These are phyloP conservation scores for Caenorhabditis latens DNA, from an alignment of 1,140 invertebrate species.

Conservation along the genomic window DNA sequence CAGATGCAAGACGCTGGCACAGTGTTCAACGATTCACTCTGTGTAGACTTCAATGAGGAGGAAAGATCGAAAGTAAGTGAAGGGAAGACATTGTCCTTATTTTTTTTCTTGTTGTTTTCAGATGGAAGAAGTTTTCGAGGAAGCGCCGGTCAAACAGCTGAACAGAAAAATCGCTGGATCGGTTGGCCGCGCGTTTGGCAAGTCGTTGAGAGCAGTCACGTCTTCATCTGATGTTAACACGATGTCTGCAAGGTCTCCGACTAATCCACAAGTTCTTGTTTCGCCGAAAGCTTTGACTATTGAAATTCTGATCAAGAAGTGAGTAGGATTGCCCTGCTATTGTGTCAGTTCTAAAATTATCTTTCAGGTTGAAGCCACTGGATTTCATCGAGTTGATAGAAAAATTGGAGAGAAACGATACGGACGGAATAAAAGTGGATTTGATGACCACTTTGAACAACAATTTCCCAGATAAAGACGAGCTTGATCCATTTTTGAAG, in stretches of 20 bases:
- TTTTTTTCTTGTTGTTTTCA: not conserved
- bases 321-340: not conserved
- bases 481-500: slow-evolving; percentile 35
- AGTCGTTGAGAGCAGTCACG: slow-evolving; percentile 16
- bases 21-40: slow-evolving; percentile 25
- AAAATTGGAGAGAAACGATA: slow-evolving; percentile 9
- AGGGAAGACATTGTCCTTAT: not conserved
- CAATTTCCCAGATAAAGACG: slow-evolving; percentile 36
- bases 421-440: slow-evolving; percentile 29
- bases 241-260: not conserved
- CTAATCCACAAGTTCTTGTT: slow-evolving; percentile 24
- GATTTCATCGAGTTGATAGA: slow-evolving; percentile 23
- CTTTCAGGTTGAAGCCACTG: slow-evolving; percentile 23
- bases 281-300: slow-evolving; percentile 38
- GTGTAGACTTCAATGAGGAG: slow-evolving; percentile 36
- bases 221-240: slow-evolving; percentile 9
- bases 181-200: slow-evolving; percentile 16
- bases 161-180: slow-evolving; percentile 46
- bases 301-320: slow-evolving; percentile 44
- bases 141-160: slow-evolving; percentile 27
- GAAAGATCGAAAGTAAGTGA: slow-evolving; percentile 13
- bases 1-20: slow-evolving; percentile 40
- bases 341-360: not conserved
- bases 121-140: slow-evolving; percentile 47
- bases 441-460: slow-evolving; percentile 44